phyloP scores from a whole-genome alignment of 2,888 invertebrate species.

The Deilephila porcellus region DNA sequence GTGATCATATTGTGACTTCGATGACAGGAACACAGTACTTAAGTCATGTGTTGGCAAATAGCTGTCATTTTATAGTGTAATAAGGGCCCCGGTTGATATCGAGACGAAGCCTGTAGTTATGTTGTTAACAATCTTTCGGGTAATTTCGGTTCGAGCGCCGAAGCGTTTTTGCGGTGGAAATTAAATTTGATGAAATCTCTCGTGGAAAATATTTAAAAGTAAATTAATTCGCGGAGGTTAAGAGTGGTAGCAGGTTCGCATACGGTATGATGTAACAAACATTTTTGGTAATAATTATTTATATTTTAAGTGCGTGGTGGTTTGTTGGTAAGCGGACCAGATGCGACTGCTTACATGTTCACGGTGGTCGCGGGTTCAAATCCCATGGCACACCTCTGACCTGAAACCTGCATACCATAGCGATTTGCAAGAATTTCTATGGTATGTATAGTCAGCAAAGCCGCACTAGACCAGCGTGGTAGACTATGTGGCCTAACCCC shows the following conservation, averaged over 20 bases:
- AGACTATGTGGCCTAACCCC: too few relatives aligned
- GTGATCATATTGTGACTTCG: background rate
- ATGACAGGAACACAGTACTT: constrained; percentile 23
- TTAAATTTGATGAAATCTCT: background rate
- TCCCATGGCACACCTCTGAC: too few relatives aligned
- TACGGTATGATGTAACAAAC: background rate
- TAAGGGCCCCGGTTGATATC: constrained; percentile 2
- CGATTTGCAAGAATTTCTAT: too few relatives aligned
- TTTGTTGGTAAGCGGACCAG: too few relatives aligned
- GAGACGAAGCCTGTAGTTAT: constrained; percentile 14
- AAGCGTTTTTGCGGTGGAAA: background rate
- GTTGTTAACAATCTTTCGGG: constrained; percentile 17
- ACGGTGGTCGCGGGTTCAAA: too few relatives aligned
- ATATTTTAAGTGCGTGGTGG: too few relatives aligned
- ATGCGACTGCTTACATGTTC: too few relatives aligned
- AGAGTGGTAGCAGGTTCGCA: background rate
- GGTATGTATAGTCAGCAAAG: too few relatives aligned
- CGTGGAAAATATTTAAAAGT: background rate
- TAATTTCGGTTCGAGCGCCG: constrained; percentile 5
- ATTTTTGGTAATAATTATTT: too few relatives aligned
- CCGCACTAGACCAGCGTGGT: too few relatives aligned
- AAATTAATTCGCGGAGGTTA: background rate
- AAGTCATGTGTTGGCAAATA: constrained; percentile 16
- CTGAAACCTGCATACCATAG: too few relatives aligned
- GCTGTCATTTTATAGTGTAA: constrained; percentile 21